Evolutionary conservation across 2,113 vertebrate species (phyloP), one percentile per base, ranked within the genome.

Genomic region (Saiga tatarica): DNA sequence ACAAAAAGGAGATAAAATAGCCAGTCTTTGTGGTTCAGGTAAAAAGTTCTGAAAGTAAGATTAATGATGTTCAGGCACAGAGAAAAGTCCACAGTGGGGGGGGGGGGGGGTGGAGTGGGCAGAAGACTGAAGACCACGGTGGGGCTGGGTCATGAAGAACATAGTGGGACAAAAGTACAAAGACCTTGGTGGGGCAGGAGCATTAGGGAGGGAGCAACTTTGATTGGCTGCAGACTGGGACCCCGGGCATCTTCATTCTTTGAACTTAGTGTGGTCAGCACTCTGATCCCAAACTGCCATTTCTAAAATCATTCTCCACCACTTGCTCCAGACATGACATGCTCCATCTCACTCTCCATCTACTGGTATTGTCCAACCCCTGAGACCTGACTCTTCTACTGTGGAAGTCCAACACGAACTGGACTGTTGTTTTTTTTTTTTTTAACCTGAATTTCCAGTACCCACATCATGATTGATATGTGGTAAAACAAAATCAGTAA

Each of bases 311-410:
- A 1, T 7, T 12, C 30, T 15, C 39, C 1, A 8, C 16, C 45
- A 13, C 4, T 0, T 2, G 53, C 39, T 45, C 39, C 47, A 57
- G 19, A 13, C 2, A 1, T 17, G 10, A 2, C 30, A 0, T 1
- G 10, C 21, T 33, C 39, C 33, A 2, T 10, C 8, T 53, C 50
- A 1, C n/a, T 50, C 57, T 17, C 53, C 2, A 6, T 2, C 52
- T 23, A 0, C 36, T 8, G 5, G 33, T 21, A 30, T 1, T 3
- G 25, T 2, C 36, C 8, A 3, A 10, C 60, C 89, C 57, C 28
- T 2, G 4, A 36, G 14, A 21, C 1, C 50, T 82, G 53, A 0
- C 33, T 9, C 26, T 0, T 14, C 25, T 5, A 6, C n/a, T 17
- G 2, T 8, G 9, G 10, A 21, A 57, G 19, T 4, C 47, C 82